Evolutionary conservation across 2,113 vertebrate genomes (phyloP), one percentile per base, ranked within the genome.

Genomic region (Elephantulus edwardii): DNA sequence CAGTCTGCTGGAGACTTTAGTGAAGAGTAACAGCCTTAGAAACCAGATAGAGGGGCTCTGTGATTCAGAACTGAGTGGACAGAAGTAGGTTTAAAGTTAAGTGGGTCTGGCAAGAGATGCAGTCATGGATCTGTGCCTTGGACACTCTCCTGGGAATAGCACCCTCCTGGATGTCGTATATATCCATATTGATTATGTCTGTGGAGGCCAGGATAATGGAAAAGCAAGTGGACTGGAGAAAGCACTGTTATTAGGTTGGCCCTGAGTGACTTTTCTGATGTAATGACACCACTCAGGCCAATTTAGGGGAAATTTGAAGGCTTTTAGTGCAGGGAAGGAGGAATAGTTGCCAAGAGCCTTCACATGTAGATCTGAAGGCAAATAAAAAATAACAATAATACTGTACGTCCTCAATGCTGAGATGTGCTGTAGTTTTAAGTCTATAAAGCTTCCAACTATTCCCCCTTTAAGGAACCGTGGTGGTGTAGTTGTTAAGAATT

Each of bases 271-370:
- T 87, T 11, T 83, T 74, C 46, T 40, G 78, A 54, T 52, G 16
- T 92, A 86, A 89, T 92, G 20, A 44, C 11, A 83, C 50, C 35
- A 22, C 35, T 94, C 48, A 48, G 54, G 60, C 26, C 35, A 81
- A 56, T 84, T 42, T 7, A n/a, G 60, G n/a, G 26, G 26, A 87
- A 56, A 79, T 40, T 38, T 30, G 56, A 72, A 90, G 22, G 77
- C 40, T 86, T 88, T 90, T n/a, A 64, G 35, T 80, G 28, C 26
- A 74, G 75, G 22, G 60, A 50, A 85, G 35, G 20, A 87, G 33
- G 8, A 48, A 24, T 13, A 44, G 48, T 62, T 48, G 66, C 38
- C 12, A 19, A 42, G n/a, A n/a, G 46, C 42, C n/a, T 90, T 75
- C 42, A 0, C 38, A 17, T 20, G 35, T 33, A 38, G 3, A 20